Percentiles rank a stretch among this genome's conserved stretches.
phyloP scores from a whole-genome alignment of 2,113 vertebrate species.

The Gymnocephalus cernua region DNA sequence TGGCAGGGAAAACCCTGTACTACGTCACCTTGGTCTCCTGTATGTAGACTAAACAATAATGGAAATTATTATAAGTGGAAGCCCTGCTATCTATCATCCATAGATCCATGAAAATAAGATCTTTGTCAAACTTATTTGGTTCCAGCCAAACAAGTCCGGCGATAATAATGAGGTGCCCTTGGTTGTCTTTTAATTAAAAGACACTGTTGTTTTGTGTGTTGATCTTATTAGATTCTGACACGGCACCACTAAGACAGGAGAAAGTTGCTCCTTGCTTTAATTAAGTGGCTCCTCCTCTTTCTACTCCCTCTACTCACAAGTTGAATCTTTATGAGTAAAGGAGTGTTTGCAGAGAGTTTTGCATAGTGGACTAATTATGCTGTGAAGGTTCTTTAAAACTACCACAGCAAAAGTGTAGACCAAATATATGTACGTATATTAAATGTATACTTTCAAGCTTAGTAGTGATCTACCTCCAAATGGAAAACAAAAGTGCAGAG shows the following conservation, averaged over 20 bases:
- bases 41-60: not conserved
- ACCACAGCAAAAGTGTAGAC: not conserved
- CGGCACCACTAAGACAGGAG: not conserved
- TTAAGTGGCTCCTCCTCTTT: conserved; percentile 52
- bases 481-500: not conserved
- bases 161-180: not conserved
- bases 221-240: conserved; percentile 45
- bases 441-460: not conserved
- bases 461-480: not conserved
- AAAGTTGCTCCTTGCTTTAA: conserved; percentile 59
- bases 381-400: conserved; percentile 16
- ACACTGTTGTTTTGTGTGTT: conserved; percentile 33
- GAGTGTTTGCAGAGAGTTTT: conserved; percentile 27
- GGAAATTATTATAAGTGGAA: not conserved
- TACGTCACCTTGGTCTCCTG: not conserved
- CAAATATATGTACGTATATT: conserved; percentile 31
- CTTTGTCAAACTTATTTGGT: not conserved
- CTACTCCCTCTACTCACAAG: conserved; percentile 3
- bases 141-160: not conserved
- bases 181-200: conserved; percentile 34
- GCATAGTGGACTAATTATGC: conserved; percentile 4
- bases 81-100: not conserved
- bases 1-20: too few species aligned
- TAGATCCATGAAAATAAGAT: not conserved
- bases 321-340: conserved; percentile 29